Evolutionary conservation across 1,140 invertebrate genomes (phyloP), one percentile per base, ranked within the genome.

Genomic region (Zaprionus davidi): DNA sequence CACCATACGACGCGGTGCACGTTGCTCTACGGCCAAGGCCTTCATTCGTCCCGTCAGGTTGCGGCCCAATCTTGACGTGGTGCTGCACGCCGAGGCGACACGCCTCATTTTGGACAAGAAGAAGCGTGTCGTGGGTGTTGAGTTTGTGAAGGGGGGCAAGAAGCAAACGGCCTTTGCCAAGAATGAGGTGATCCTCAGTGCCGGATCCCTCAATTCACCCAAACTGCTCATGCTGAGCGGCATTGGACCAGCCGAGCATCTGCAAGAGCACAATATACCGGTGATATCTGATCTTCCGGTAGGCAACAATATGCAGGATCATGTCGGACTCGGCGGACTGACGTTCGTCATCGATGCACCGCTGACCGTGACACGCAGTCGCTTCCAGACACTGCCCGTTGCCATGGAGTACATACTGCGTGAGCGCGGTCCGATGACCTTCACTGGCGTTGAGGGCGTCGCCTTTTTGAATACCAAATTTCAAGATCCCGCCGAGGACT

Each of bases 171-270:
- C 97, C 0, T 93, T 94, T 68, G 96, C 96, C 0, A 94, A 95
- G 34, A 94, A 95, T 38, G 97, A 98, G 92, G 94, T 98, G 0
- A 95, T 98, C 2, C 92, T 97, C 53, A 97, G 96, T 1, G 96
- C 97, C 0, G 97, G 97, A 1, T 95, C 97, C 0, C 95, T 98
- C 13, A 95, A 96, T 36, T 95, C 96, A 3, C 97, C 97, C 1
- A 96, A 98, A 70, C 78, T 99, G n/a, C 94, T 99, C 15, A 98
- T 98, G 97, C 82, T 98, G 1, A 98, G 97, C 20, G 98, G 98
- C 0, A 95, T 98, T 22, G 98, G 98, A 0, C 97, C 97, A 0
- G 94, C 93, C 1, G 95, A 97, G 51, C 96, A 98, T 81, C 93
- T 99, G 1, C 84, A 95, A 67, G 94, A 96, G 63, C 94, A 97